A percentile compares a stretch with the other conserved stretches of the same genome.
Conservation (phyloP, 2,888 invertebrate species). For the Druceiella hillmani region DNA sequence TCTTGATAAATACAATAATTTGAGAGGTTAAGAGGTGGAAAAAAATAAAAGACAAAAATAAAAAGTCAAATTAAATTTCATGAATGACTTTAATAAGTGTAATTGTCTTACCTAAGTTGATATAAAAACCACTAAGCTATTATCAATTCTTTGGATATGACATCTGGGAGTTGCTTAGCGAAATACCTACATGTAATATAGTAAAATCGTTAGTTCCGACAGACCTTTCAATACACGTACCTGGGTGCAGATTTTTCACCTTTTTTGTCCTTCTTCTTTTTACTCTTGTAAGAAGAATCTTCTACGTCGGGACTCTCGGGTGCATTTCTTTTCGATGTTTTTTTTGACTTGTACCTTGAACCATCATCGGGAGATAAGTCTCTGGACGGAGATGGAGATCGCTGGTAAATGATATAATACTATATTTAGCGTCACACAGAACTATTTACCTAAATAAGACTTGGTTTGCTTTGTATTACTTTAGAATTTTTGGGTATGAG, state of each 20-base stretch:
- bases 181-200: background rate
- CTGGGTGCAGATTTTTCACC: conserved; percentile 43
- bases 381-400: conserved; percentile 32
- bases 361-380: conserved; percentile 18
- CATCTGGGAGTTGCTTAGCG: background rate
- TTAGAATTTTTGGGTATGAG: too few species aligned
- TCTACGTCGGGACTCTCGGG: conserved; percentile 35
- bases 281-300: conserved; percentile 36
- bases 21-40: too few species aligned
- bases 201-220: conserved; percentile 9
- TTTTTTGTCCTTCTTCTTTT: conserved; percentile 49
- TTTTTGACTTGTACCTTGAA: conserved; percentile 31
- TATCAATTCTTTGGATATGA: too few species aligned
- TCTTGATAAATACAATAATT: too few species aligned
- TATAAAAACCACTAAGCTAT: too few species aligned
- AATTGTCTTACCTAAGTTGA: too few species aligned
- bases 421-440: conserved; percentile 2
- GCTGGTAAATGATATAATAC: conserved; percentile 24
- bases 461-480: too few species aligned
- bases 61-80: too few species aligned
- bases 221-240: conserved; percentile 15
- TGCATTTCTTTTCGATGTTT: conserved; percentile 42
- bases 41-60: too few species aligned
- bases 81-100: too few species aligned
- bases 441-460: too few species aligned